phyloP scores from a whole-genome alignment of 1,140 invertebrate genomes.

The Dolichoris vasculosae region DNA sequence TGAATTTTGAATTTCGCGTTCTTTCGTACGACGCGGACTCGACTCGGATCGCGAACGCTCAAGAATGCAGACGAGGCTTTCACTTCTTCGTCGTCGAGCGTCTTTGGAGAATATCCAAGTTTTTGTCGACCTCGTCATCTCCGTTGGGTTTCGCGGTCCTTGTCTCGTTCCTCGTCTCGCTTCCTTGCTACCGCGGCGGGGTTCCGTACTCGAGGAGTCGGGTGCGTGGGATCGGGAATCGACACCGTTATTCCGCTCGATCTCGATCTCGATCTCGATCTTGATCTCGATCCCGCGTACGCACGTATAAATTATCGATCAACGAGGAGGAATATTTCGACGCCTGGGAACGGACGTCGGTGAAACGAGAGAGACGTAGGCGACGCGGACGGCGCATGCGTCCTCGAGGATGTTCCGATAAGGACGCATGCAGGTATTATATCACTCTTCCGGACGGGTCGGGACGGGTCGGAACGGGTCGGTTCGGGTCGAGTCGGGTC shows the following conservation, averaged over 20 bases:
- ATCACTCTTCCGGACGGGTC: neutral
- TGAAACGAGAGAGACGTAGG: neutral
- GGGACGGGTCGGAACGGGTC: no score
- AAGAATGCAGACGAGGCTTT: neutral
- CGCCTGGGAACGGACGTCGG: neutral
- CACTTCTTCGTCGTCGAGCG: neutral
- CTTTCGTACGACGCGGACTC: neutral
- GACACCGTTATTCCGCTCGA: neutral
- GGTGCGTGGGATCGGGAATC: no score
- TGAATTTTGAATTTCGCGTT: constrained; percentile 15
- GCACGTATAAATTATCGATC: constrained; percentile 2
- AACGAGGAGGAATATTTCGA: neutral
- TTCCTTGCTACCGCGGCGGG: neutral
- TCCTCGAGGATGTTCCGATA: no score
- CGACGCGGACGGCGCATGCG: neutral
- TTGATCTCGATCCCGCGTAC: neutral
- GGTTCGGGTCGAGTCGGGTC: no score
- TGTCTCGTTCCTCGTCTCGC: no score
- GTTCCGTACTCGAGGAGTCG: no score
- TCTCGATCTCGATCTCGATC: neutral
- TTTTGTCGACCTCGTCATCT: no score
- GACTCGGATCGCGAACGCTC: neutral
- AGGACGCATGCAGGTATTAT: neutral
- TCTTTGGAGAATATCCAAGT: neutral
- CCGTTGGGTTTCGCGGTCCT: no score